Evolutionary conservation across 1,140 invertebrate genomes (phyloP).

Genomic region (Achroia grisella): DNA sequence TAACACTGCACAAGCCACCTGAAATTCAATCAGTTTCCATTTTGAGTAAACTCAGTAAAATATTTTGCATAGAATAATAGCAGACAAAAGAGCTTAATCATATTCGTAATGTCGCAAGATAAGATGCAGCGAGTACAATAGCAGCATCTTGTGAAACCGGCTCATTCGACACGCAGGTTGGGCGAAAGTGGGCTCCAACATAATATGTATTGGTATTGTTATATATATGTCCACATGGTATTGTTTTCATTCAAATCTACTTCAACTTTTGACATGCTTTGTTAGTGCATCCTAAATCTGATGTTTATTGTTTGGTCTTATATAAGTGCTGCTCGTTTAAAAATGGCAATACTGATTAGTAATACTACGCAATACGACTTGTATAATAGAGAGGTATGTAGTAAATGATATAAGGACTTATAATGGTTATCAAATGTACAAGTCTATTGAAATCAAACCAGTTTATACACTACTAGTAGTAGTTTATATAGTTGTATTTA

Average conservation of each 20-base stretch:
- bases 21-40: slow-evolving; percentile 16
- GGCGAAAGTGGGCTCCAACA: slow-evolving; percentile 57
- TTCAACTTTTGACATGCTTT: slow-evolving; percentile 32
- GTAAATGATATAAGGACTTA: too few species aligned
- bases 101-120: slow-evolving; percentile 61
- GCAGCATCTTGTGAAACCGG: slow-evolving; percentile 52
- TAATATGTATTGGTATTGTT: slow-evolving; percentile 41
- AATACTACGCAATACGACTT: too few species aligned
- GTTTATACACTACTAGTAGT: too few species aligned
- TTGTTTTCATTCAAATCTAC: slow-evolving; percentile 50
- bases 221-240: slow-evolving; percentile 26
- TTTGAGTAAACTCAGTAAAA: not conserved
- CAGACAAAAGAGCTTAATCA: slow-evolving; percentile 62
- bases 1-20: slow-evolving; percentile 49
- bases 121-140: slow-evolving; percentile 63
- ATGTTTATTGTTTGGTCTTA: not conserved
- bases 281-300: slow-evolving; percentile 15
- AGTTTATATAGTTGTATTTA: too few species aligned
- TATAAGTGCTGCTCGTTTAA: too few species aligned
- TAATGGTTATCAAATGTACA: too few species aligned
- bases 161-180: slow-evolving; percentile 57
- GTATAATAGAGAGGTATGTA: too few species aligned
- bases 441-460: too few species aligned
- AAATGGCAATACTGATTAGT: too few species aligned
- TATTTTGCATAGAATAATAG: slow-evolving; percentile 33